Evolutionary conservation across 2,797 vertebrate species (phyloP).

Genomic region (Clamator glandarius): DNA sequence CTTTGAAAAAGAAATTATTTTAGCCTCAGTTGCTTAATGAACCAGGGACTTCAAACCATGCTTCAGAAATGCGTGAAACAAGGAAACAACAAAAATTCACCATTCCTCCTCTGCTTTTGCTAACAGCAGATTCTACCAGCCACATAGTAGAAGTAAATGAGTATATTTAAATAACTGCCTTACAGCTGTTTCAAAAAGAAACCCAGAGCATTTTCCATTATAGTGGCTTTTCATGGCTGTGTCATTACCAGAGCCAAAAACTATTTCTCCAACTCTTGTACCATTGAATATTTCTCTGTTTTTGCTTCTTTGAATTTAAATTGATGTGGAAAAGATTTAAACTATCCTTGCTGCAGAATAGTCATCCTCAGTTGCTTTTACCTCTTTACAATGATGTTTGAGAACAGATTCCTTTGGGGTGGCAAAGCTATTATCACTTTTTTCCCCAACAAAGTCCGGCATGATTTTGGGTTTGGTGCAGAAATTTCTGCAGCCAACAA

Average conservation of each 20-base stretch:
- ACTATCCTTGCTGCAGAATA: not conserved
- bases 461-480: not conserved
- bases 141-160: conserved; percentile 65
- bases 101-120: conserved; percentile 45
- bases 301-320: not conserved
- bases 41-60: conserved; percentile 17
- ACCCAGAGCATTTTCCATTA: conserved; percentile 58
- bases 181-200: conserved; percentile 63
- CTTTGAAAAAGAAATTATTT: conserved; percentile 11
- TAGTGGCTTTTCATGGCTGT: not conserved
- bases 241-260: conserved; percentile 4
- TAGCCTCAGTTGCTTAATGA: conserved; percentile 49
- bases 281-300: not conserved
- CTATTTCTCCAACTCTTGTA: not conserved
- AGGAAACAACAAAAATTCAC: conserved; percentile 42
- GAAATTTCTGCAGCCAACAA: not conserved
- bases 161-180: conserved; percentile 58
- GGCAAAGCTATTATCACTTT: not conserved
- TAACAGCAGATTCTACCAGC: conserved; percentile 49
- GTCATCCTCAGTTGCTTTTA: not conserved
- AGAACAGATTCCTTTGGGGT: not conserved
- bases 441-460: not conserved
- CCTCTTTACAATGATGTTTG: not conserved
- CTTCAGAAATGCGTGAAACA: conserved; percentile 27
- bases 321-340: not conserved